A percentile compares a stretch with the other conserved stretches of the same genome.
Evolutionary conservation across 2,888 invertebrate species (phyloP).

Genomic region (Euproctis similis): DNA sequence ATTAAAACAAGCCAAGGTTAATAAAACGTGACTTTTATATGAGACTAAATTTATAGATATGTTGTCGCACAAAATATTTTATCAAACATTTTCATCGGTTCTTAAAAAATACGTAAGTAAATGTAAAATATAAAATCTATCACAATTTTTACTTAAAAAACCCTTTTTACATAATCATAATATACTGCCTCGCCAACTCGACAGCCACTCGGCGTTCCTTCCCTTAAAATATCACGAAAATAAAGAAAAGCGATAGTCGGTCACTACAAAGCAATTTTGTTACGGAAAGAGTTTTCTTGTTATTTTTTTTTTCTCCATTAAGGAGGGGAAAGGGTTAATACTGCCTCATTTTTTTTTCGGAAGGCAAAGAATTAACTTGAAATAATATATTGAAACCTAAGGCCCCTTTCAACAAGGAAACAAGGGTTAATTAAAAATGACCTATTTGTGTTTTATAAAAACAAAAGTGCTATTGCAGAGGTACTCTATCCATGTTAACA

Average conservation of each 20-base stretch:
- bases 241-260: conserved; percentile 1
- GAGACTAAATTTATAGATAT: too few species aligned
- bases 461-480: conserved; percentile 6
- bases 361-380: conserved; percentile 14
- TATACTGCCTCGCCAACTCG: neutral
- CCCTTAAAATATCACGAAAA: conserved; percentile 1
- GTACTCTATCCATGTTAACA: too few species aligned
- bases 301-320: conserved; percentile 13
- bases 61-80: too few species aligned
- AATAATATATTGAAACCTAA: conserved; percentile 23
- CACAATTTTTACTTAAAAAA: neutral
- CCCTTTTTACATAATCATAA: conserved; percentile 3
- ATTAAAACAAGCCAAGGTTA: too few species aligned
- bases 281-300: neutral
- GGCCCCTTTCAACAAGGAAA: neutral
- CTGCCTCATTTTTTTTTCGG: conserved; percentile 12
- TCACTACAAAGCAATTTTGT: conserved; percentile 1
- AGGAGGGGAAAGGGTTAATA: conserved; percentile 9
- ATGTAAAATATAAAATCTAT: neutral
- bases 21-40: too few species aligned
- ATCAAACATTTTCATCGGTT: too few species aligned
- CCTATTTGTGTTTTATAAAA: conserved; percentile 14
- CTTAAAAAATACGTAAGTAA: too few species aligned
- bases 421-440: conserved; percentile 20
- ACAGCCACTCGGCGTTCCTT: neutral